Conservation (phyloP, 2,113 vertebrate genomes). For the Pyrgilauda ruficollis region DNA sequence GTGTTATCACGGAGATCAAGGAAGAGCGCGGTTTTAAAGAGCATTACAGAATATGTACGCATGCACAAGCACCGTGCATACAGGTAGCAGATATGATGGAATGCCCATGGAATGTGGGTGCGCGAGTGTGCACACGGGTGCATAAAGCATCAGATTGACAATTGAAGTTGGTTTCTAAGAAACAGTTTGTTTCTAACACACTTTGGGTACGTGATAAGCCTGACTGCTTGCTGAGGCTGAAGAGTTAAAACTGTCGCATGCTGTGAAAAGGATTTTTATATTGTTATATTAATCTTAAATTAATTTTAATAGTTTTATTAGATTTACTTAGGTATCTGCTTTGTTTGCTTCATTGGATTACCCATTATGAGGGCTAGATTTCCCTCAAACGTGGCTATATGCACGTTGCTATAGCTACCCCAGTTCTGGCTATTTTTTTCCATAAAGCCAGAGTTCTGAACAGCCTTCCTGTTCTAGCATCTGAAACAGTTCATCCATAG, state of each 20-base stretch:
- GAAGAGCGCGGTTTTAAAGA: background rate
- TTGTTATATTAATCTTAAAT: constrained; percentile 12
- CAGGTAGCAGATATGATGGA: background rate
- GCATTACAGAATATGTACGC: accelerated
- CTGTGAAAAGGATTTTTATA: background rate
- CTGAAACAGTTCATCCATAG: background rate
- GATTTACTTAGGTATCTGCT: background rate
- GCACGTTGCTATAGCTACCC: constrained; percentile 52
- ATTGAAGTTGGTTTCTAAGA: constrained; percentile 13
- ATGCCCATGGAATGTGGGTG: background rate
- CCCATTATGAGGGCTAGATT: background rate
- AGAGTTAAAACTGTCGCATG: background rate
- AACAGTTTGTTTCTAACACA: background rate
- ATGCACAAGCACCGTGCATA: accelerated
- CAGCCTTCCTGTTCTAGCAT: constrained; percentile 7
- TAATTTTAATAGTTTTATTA: constrained; percentile 17
- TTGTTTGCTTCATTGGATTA: constrained; percentile 35
- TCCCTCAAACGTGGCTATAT: background rate
- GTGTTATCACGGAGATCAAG: background rate
- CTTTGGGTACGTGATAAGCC: background rate
- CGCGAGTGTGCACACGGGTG: accelerated
- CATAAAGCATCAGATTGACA: background rate
- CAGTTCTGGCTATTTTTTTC: constrained; percentile 34
- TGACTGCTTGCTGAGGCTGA: background rate
- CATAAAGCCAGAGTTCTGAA: constrained; percentile 10